Percentiles rank a stretch among this genome's conserved stretches.
Evolutionary conservation across 2,888 invertebrate genomes (phyloP).

Genomic region (Drosophila aldrichi): DNA sequence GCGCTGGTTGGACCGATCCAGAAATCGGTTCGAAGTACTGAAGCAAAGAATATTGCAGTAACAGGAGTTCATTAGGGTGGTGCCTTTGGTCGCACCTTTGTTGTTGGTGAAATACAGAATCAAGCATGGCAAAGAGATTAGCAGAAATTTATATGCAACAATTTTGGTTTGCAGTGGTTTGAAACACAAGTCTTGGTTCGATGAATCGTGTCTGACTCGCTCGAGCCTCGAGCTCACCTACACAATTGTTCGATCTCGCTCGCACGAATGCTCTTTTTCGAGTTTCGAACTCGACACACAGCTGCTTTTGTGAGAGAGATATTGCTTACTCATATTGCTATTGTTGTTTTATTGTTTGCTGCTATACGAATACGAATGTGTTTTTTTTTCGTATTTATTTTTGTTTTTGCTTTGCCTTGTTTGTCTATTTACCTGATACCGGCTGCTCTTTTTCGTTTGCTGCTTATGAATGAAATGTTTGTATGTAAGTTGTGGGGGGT

Average conservation of each 20-base stretch:
- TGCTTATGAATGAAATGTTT: conserved; percentile 67
- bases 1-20: conserved; percentile 8
- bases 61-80: conserved; percentile 7
- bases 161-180: conserved; percentile 18
- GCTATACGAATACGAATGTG: not conserved
- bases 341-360: conserved; percentile 36
- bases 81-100: conserved; percentile 10
- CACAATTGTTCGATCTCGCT: conserved; percentile 30
- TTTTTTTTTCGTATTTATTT: conserved; percentile 31
- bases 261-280: conserved; percentile 39
- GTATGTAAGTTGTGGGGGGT: conserved; percentile 60
- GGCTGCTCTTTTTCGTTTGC: conserved; percentile 62
- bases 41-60: not conserved
- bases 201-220: not conserved
- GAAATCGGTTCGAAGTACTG: not conserved
- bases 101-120: not conserved
- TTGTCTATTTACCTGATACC: conserved; percentile 67
- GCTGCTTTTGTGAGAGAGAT: conserved; percentile 44
- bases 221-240: conserved; percentile 9
- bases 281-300: conserved; percentile 63
- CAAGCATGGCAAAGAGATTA: not conserved
- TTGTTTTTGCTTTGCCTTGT: conserved; percentile 37
- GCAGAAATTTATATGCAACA: not conserved
- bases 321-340: conserved; percentile 52
- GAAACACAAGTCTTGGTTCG: conserved; percentile 36